Evolutionary conservation across 2,113 vertebrate genomes (phyloP), one percentile per base, ranked within the genome.

Genomic region (Penelope pileata): DNA sequence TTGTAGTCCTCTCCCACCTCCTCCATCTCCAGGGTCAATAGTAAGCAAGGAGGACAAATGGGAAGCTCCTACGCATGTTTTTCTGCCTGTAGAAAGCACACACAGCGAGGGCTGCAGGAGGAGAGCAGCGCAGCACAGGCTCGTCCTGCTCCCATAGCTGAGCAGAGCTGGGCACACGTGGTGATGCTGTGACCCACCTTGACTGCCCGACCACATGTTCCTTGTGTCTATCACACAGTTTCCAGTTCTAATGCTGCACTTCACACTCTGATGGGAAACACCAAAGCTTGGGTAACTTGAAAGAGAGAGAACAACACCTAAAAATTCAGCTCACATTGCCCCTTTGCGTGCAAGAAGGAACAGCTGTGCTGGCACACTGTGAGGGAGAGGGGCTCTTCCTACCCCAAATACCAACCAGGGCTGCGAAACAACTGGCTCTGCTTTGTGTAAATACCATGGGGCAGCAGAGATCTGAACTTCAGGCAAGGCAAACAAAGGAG

Each of bases 301-400:
- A 42, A 45, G 34, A 70, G 22, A 47, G 42, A 58, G 34, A 59
- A 24, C 17, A 34, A 6, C 47, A 32, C 40, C 32, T 50, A n/a
- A 22, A 66, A 63, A 47, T 48, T 72, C 53, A 63, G 30, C 36
- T 51, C 40, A n/a, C 14, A 5, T 12, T 7, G 6, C 48, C 19
- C 26, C 14, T 83, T 80, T 32, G 10, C n/a, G 26, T 2, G 1
- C 8, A 8, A 58, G 38, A 43, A 36, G 63, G 74, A 30, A 29
- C 7, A 1, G 27, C 72, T 2, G 1, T 0, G 1, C 1, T 21
- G 17, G 32, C 59, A 30, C 3, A 0, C 16, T 2, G 47, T 50
- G 24, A 78, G 23, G 47, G 17, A 64, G 40, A 51, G 32, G 0
- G 1, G 7, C 29, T 90, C 42, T 74, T 86, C 70, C 58, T 3